Base-by-base conservation (phyloP, 2,888 invertebrate species). In the Andrena minutula region DNA sequence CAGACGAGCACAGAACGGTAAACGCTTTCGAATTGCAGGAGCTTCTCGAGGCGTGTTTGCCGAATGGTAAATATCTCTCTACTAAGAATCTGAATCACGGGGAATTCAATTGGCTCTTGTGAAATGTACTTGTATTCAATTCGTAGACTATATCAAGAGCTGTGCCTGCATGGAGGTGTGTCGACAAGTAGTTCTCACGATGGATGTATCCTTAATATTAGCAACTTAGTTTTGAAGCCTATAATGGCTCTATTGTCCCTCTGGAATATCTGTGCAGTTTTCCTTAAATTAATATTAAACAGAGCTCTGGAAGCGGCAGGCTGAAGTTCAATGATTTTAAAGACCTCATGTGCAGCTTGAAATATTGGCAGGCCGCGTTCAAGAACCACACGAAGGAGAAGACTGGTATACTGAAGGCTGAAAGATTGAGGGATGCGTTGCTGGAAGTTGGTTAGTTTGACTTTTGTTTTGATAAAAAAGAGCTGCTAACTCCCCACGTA, bases 91-190 rank as follows among this genome's bases (percentile, higher is more conserved):
- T 30, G 49, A 32, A 72, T n/a, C 7, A 20, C 51, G 3, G 41
- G 16, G 12, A 30, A 76, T 41, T 1, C 10, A 8, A 12, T 68
- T 32, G n/a, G 73, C 53, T 26, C 10, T 53, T 16, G 5, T 3
- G 7, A 12, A 56, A 30, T 49, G 5, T 30, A 20, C n/a, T 83
- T 47, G 12, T 53, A 20, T 71, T 51, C 69, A 61, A 77, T 51
- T 94, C 94, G 16, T 92, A 96, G 98, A 98, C 94, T 98, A 98
- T 90, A 98, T 98, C 86, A 98, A 98, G 92, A 98, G 98, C 89
- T 98, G 98, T 93, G 98, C 98, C 0, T 97, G 97, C 20, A 96
- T 98, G 89, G 98, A 98, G 93, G 98, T 98, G 1, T 98, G 98
- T 91, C 95, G 98, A 79, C 98, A 98, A 94, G 97, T 98, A 8